Conservation (phyloP, 2,797 vertebrate genomes). For the Carcharodon carcharias region DNA sequence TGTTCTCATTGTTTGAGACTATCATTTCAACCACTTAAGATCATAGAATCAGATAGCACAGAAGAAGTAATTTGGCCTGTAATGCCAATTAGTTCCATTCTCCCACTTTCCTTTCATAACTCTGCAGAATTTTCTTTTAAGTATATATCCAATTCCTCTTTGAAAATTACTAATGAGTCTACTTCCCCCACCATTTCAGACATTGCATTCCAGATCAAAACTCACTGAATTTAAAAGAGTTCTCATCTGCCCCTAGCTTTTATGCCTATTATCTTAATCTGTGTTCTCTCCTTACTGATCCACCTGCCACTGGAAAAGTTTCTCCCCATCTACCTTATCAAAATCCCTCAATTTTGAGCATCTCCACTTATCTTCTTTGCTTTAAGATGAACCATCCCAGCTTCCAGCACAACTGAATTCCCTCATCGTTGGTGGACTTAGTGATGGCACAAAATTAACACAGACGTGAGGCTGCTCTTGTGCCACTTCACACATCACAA, state of each 20-base stretch:
- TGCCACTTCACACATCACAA: not conserved
- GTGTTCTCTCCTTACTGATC: not conserved
- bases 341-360: not conserved
- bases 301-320: not conserved
- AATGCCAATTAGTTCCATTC: not conserved
- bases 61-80: too few species aligned
- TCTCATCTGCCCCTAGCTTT: not conserved
- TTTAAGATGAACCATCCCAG: not conserved
- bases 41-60: not conserved
- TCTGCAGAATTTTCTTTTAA: not conserved
- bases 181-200: not conserved
- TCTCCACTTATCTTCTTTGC: not conserved
- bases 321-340: not conserved
- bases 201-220: not conserved
- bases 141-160: not conserved
- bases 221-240: not conserved
- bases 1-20: not conserved
- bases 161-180: not conserved
- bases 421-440: not conserved
- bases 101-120: not conserved
- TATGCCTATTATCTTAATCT: not conserved
- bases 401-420: not conserved
- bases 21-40: not conserved
- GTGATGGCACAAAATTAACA: not conserved
- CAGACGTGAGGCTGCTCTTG: not conserved